Conservation (phyloP, 1,140 invertebrate genomes). For the Atta colombica region DNA sequence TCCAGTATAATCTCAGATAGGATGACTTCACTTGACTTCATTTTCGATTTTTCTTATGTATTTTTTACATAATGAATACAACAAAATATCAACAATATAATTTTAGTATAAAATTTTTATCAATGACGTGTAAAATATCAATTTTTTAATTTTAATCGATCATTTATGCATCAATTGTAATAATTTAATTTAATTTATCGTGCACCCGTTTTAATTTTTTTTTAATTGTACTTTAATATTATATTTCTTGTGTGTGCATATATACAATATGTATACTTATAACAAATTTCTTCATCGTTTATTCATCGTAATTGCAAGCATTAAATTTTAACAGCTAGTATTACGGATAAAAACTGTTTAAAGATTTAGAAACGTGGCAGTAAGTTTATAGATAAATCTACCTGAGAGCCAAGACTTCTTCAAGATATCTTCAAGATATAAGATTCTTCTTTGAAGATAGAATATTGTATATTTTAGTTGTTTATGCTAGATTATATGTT, state of each 20-base stretch:
- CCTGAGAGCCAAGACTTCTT: no score
- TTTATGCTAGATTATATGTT: no score
- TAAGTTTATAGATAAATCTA: no score
- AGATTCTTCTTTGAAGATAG: no score
- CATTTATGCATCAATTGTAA: slow-evolving; percentile 1
- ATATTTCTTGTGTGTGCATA: not conserved
- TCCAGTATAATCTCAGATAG: not conserved
- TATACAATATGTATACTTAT: no score
- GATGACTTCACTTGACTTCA: not conserved
- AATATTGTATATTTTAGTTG: no score
- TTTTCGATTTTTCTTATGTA: not conserved
- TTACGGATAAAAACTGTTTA: no score
- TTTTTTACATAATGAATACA: not conserved
- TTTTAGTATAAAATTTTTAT: not conserved
- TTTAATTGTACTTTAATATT: not conserved
- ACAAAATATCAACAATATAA: not conserved
- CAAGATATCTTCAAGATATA: no score
- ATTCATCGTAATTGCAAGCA: not conserved
- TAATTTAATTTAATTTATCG: slow-evolving; percentile 1
- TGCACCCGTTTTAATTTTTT: not conserved
- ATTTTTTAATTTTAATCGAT: not conserved
- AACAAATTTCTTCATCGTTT: not conserved
- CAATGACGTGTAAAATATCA: not conserved
- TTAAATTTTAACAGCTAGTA: not conserved
- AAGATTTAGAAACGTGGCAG: no score